A percentile compares a stretch with the other conserved stretches of the same genome.
These are phyloP conservation scores for Microhierax caerulescens DNA, from an alignment of 2,797 vertebrate species.

Conservation along the genomic window DNA sequence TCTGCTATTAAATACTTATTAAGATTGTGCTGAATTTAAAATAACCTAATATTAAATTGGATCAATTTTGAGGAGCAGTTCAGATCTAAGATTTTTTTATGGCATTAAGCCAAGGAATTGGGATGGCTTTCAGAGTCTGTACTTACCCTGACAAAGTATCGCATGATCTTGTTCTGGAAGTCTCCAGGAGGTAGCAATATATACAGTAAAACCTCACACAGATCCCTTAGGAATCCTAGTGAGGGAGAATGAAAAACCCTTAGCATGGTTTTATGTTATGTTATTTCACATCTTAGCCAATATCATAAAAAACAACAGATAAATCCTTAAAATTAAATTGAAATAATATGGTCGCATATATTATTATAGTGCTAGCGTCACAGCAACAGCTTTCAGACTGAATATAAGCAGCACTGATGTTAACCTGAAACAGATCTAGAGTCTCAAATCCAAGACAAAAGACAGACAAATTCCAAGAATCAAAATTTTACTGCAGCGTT, in stretches of 20 bases:
- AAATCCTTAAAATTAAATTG: neutral
- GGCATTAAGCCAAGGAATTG: neutral
- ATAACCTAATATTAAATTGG: neutral
- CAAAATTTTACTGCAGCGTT: neutral
- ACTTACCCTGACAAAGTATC: constrained; percentile 97
- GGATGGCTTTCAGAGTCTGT: neutral
- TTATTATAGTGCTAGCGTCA: neutral
- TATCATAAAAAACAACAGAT: neutral
- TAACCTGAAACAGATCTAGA: neutral
- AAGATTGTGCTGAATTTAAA: neutral
- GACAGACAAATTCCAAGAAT: neutral
- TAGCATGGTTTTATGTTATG: neutral
- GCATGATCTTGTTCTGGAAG: constrained; percentile 99
- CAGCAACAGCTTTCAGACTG: neutral
- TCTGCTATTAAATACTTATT: neutral
- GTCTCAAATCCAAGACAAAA: neutral
- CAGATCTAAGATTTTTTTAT: neutral
- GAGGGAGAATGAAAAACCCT: neutral
- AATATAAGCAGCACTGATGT: neutral
- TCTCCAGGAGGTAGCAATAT: constrained; percentile 99
- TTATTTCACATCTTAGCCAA: neutral
- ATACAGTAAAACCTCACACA: constrained; percentile 97
- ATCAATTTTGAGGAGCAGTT: neutral
- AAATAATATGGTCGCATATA: neutral
- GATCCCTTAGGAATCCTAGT: constrained; percentile 94